Conservation (phyloP, 2,797 vertebrate species). For the Toxotes lorentzi region DNA sequence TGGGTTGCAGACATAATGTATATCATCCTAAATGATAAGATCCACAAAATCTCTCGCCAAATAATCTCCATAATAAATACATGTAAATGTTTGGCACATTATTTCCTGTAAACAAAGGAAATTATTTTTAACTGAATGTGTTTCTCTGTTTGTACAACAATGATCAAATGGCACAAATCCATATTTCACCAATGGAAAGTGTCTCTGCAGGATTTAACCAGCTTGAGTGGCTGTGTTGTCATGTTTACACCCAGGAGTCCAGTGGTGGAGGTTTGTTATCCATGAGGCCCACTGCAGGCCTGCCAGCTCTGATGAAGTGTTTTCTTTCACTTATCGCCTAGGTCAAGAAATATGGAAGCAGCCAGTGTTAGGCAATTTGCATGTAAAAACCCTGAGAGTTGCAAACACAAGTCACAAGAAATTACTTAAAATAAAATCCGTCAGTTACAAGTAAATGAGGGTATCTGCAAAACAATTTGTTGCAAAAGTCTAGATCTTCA, state of each 20-base stretch:
- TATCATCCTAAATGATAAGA: slow-evolving; percentile 56
- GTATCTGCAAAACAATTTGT: neutral
- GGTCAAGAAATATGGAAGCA: slow-evolving; percentile 81
- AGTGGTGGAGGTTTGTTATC: slow-evolving; percentile 97
- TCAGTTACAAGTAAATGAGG: neutral
- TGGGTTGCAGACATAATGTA: slow-evolving; percentile 41
- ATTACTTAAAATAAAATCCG: slow-evolving; percentile 9
- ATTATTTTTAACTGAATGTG: slow-evolving; percentile 37
- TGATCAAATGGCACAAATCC: slow-evolving; percentile 65
- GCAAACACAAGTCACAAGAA: slow-evolving; percentile 15
- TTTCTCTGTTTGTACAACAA: slow-evolving; percentile 69
- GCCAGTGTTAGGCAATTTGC: slow-evolving; percentile 30
- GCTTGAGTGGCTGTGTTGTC: slow-evolving; percentile 42
- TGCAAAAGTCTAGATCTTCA: neutral
- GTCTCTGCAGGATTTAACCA: slow-evolving; percentile 56
- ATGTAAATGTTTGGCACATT: slow-evolving; percentile 75
- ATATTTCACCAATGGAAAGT: slow-evolving; percentile 66
- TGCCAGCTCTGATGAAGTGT: slow-evolving; percentile 96
- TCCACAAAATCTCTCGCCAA: slow-evolving; percentile 57
- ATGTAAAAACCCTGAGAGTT: slow-evolving; percentile 18
- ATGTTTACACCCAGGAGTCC: slow-evolving; percentile 97
- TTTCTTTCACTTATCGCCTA: slow-evolving; percentile 95
- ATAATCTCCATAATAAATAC: slow-evolving; percentile 68
- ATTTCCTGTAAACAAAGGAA: slow-evolving; percentile 72
- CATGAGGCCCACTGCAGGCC: slow-evolving; percentile 97